phyloP scores from a whole-genome alignment of 2,113 vertebrate genomes.

The Rallus limicola region DNA sequence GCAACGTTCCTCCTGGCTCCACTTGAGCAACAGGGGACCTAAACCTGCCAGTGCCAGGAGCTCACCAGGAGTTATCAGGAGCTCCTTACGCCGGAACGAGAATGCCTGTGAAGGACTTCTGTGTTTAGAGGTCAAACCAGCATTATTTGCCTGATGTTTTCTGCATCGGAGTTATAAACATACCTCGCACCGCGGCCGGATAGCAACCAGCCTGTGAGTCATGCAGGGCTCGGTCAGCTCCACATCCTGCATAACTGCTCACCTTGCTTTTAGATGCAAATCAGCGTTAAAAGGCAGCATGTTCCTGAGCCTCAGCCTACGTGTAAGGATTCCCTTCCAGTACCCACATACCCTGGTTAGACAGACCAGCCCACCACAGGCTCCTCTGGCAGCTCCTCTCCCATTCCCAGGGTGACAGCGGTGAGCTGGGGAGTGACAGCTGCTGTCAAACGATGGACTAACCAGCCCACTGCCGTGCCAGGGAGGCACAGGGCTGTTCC shows the following conservation, averaged over 20 bases:
- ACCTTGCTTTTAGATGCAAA: background rate
- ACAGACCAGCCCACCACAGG: background rate
- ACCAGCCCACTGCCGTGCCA: background rate
- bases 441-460: background rate
- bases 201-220: background rate
- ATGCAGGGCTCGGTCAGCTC: rapidly evolving
- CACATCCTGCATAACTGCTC: background rate
- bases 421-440: background rate
- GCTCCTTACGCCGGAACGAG: background rate
- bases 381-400: background rate
- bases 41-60: background rate
- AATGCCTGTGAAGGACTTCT: rapidly evolving
- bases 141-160: background rate
- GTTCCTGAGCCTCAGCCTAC: background rate
- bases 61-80: rapidly evolving
- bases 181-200: background rate
- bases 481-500: background rate
- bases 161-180: background rate
- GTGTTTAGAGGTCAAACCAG: background rate
- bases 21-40: background rate
- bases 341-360: background rate
- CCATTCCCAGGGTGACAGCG: rapidly evolving
- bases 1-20: background rate
- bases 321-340: background rate
- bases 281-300: background rate